Conservation (phyloP, 2,888 invertebrate species). For the Clitarchus hookeri region DNA sequence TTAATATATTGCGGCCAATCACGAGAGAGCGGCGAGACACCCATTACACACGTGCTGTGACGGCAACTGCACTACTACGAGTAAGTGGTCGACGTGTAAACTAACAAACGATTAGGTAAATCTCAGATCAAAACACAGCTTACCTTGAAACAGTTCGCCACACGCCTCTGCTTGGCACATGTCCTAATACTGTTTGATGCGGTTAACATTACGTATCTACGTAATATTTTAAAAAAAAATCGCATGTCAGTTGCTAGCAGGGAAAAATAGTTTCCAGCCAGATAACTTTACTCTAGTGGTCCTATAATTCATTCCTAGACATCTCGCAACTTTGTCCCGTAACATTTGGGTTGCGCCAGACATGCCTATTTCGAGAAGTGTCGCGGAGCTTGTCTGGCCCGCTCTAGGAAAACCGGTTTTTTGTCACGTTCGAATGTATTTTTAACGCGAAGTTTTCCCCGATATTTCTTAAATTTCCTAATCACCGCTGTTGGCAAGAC, state of each 20-base stretch:
- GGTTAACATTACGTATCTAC: too few relatives aligned
- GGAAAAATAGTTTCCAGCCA: background rate
- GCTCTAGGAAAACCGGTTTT: background rate
- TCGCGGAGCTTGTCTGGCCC: background rate
- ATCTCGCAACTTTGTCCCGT: background rate
- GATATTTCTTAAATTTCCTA: background rate
- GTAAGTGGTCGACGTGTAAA: too few relatives aligned
- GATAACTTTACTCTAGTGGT: background rate
- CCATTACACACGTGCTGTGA: too few relatives aligned
- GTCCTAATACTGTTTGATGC: too few relatives aligned
- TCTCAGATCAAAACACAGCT: too few relatives aligned
- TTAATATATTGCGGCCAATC: too few relatives aligned
- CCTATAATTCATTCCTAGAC: background rate
- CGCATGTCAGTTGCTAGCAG: background rate
- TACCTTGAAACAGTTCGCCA: too few relatives aligned
- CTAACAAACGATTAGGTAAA: too few relatives aligned
- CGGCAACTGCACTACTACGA: too few relatives aligned
- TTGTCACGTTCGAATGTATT: background rate
- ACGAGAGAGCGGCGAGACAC: too few relatives aligned
- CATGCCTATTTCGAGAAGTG: background rate
- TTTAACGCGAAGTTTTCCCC: background rate
- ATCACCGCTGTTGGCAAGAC: background rate
- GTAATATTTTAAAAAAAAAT: too few relatives aligned
- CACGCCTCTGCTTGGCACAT: too few relatives aligned
- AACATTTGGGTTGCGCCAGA: conserved; percentile 1